Conservation (phyloP, 2,888 invertebrate species). For the Latrodectus hesperus region DNA sequence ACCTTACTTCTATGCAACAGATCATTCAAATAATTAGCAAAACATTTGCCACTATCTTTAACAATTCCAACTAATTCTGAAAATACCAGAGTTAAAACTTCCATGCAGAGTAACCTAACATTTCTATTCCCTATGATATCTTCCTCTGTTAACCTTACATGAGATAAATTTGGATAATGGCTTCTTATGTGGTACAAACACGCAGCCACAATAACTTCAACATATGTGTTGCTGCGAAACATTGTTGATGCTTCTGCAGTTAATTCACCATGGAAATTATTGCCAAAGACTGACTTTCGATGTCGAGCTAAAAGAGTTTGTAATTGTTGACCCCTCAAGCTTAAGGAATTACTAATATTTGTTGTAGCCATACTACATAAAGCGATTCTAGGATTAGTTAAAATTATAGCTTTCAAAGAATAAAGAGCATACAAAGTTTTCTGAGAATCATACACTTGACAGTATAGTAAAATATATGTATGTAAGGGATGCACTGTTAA, state of each 20-base stretch:
- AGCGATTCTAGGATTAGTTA: constrained; percentile 83
- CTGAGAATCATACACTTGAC: constrained; percentile 85
- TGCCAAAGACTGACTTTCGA: constrained; percentile 84
- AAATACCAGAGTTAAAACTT: constrained; percentile 80
- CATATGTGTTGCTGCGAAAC: constrained; percentile 85
- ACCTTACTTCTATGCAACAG: constrained; percentile 84
- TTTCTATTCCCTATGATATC: constrained; percentile 85
- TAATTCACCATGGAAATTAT: constrained; percentile 76
- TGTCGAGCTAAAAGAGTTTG: constrained; percentile 82
- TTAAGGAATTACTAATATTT: constrained; percentile 79
- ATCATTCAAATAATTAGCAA: constrained; percentile 80
- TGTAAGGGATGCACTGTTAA: constrained; percentile 83
- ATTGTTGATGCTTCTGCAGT: constrained; percentile 81
- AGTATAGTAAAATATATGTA: constrained; percentile 88
- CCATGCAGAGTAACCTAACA: constrained; percentile 85
- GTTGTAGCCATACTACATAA: constrained; percentile 86
- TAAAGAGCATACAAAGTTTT: constrained; percentile 84
- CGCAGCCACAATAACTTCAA: constrained; percentile 84
- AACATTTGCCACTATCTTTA: constrained; percentile 84
- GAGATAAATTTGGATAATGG: constrained; percentile 84
- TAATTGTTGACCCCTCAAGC: constrained; percentile 71
- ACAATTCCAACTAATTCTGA: constrained; percentile 84
- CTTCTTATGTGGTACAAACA: constrained; percentile 88
- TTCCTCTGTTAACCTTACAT: constrained; percentile 80
- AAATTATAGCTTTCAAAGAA: constrained; percentile 83